These are phyloP conservation scores for Augiades crinisus DNA, from an alignment of 2,888 invertebrate species.

Conservation along the genomic window DNA sequence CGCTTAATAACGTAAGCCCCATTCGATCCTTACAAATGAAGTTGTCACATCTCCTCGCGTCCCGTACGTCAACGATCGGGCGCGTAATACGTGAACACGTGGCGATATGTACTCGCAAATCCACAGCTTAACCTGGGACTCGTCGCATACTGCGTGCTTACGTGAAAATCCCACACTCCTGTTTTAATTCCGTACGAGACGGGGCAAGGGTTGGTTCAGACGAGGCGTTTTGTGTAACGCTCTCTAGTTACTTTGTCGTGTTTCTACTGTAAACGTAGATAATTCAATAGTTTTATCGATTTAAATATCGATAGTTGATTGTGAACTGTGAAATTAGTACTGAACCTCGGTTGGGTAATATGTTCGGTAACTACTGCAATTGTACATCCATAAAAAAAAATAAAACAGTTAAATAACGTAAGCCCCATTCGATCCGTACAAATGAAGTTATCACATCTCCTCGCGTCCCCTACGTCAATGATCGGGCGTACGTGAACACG, in stretches of 20 bases:
- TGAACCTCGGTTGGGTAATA: too few relatives aligned
- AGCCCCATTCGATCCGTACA: constrained; percentile 1
- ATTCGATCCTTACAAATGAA: constrained; percentile 2
- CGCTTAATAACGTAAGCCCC: not conserved
- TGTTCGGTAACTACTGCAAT: too few relatives aligned
- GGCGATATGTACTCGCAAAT: constrained; percentile 21
- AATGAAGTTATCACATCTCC: not conserved
- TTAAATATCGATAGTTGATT: too few relatives aligned
- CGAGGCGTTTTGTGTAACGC: not conserved
- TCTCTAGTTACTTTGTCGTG: too few relatives aligned
- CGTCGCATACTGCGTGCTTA: constrained; percentile 13
- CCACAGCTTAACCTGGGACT: constrained; percentile 21
- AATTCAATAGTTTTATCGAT: too few relatives aligned
- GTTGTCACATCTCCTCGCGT: not conserved
- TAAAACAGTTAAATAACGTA: not conserved
- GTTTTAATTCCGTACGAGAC: constrained; percentile 18
- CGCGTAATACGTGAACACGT: constrained; percentile 11
- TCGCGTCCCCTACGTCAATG: not conserved
- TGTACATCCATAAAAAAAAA: too few relatives aligned
- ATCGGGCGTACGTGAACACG: constrained; percentile 11
- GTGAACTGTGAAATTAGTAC: too few relatives aligned
- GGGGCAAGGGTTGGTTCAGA: not conserved
- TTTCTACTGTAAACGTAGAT: too few relatives aligned
- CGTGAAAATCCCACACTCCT: constrained; percentile 10
- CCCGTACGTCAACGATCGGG: not conserved